Evolutionary conservation across 2,888 invertebrate species (phyloP).

Genomic region (Caradrina kadenii): DNA sequence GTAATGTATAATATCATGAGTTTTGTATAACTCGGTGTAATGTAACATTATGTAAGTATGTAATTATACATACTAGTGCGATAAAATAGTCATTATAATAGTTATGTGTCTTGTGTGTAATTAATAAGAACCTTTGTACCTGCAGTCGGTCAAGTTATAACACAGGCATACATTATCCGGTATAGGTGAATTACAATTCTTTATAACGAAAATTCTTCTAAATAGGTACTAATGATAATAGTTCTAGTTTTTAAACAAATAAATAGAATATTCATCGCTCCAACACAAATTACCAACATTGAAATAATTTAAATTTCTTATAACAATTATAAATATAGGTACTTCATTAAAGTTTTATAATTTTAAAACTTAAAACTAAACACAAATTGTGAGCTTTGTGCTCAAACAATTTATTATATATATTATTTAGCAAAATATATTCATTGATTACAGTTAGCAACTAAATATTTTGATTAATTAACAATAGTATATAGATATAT

Average conservation of each 20-base stretch:
- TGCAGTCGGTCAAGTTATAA: too few species aligned
- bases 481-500: background rate
- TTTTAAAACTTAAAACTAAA: background rate
- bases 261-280: background rate
- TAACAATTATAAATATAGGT: conserved; percentile 8
- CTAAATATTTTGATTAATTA: conserved; percentile 12
- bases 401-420: conserved; percentile 5
- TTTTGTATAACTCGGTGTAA: conserved; percentile 5
- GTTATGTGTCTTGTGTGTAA: background rate
- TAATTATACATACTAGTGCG: conserved; percentile 2
- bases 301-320: background rate
- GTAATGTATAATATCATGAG: conserved; percentile 8
- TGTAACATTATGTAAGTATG: background rate
- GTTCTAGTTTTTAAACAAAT: background rate
- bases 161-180: too few species aligned
- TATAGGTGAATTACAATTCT: background rate
- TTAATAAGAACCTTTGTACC: too few species aligned
- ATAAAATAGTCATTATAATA: background rate
- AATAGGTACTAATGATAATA: too few species aligned
- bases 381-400: background rate
- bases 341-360: background rate
- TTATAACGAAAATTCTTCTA: background rate
- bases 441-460: conserved; percentile 27
- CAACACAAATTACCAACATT: conserved; percentile 13
- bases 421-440: conserved; percentile 12